Percentiles rank a stretch among this genome's conserved stretches.
These are phyloP conservation scores for Drosophila rubida DNA, from an alignment of 2,888 invertebrate genomes.

Conservation along the genomic window DNA sequence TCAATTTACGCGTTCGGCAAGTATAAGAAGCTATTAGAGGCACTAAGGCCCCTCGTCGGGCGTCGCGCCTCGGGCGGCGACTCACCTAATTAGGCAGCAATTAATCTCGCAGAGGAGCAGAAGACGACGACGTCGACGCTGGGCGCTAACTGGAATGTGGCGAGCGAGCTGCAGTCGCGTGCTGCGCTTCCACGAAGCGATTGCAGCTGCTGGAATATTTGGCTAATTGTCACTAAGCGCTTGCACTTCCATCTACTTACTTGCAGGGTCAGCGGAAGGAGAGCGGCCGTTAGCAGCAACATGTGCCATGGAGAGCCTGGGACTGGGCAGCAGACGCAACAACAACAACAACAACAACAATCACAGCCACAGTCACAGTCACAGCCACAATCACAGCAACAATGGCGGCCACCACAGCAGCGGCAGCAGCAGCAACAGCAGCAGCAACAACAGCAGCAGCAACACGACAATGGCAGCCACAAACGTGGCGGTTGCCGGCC, in stretches of 20 bases:
- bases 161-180: neutral
- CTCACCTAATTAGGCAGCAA: neutral
- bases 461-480: conserved; percentile 19
- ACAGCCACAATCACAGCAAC: conserved; percentile 38
- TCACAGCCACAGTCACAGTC: conserved; percentile 37
- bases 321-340: conserved; percentile 83
- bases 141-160: neutral
- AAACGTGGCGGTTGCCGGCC: conserved; percentile 26
- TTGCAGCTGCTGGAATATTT: conserved; percentile 21
- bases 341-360: conserved; percentile 62
- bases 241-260: neutral
- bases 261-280: conserved; percentile 42
- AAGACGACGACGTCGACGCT: neutral
- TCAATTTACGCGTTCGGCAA: neutral
- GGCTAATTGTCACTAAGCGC: conserved; percentile 41
- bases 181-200: neutral
- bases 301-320: conserved; percentile 85
- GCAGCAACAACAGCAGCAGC: conserved; percentile 40
- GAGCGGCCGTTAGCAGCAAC: conserved; percentile 61
- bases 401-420: conserved; percentile 23
- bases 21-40: neutral
- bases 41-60: neutral
- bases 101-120: neutral
- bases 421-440: conserved; percentile 12
- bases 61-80: neutral